Conservation (phyloP, 1,140 invertebrate species). For the Drosophila lowei region DNA sequence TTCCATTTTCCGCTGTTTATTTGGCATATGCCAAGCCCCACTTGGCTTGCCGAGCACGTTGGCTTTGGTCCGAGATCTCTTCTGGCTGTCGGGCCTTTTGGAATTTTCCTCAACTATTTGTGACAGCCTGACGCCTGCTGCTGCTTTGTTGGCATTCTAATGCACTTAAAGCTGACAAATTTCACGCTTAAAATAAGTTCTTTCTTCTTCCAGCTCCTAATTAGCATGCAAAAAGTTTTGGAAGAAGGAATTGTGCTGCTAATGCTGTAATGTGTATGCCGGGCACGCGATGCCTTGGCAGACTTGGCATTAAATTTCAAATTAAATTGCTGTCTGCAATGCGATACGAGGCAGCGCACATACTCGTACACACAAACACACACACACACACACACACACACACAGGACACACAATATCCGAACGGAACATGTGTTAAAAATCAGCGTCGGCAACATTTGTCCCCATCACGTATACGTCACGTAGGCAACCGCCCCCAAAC, state of each 20-base stretch:
- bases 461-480: constrained; percentile 72
- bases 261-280: constrained; percentile 49
- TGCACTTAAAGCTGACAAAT: constrained; percentile 66
- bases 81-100: constrained; percentile 11
- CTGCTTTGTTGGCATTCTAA: constrained; percentile 20
- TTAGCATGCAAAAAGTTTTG: constrained; percentile 54
- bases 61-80: constrained; percentile 12
- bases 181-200: constrained; percentile 50
- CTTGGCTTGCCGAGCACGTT: constrained; percentile 43
- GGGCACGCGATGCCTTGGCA: constrained; percentile 68
- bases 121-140: constrained; percentile 54
- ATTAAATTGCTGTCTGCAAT: constrained; percentile 79
- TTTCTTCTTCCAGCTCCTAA: constrained; percentile 37
- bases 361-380: constrained; percentile 9
- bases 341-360: constrained; percentile 48
- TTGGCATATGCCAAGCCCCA: constrained; percentile 27
- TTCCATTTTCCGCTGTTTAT: constrained; percentile 41
- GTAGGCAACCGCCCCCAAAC: constrained; percentile 20
- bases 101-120: constrained; percentile 64
- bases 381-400: constrained; percentile 1
- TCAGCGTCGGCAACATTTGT: constrained; percentile 69
- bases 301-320: constrained; percentile 78
- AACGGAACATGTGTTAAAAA: constrained; percentile 62
- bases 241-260: no score
- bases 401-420: constrained; percentile 17